Conservation (phyloP, 2,113 vertebrate genomes). For the Calyptommatus sinebrachiatus region DNA sequence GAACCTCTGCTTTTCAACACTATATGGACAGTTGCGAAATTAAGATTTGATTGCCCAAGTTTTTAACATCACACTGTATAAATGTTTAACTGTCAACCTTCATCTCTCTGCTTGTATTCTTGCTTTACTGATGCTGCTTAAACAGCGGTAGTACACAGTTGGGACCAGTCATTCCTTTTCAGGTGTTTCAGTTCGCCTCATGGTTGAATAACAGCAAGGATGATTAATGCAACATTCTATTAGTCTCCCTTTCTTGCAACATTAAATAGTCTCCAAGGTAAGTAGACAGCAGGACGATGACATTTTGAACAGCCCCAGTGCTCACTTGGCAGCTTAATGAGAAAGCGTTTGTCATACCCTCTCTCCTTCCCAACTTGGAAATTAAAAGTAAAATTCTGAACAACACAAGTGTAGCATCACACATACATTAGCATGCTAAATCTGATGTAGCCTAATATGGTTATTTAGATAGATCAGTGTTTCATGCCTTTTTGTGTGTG, state of each 20-base stretch:
- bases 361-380: conserved; percentile 23
- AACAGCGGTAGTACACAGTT: conserved; percentile 22
- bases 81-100: conserved; percentile 24
- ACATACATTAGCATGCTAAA: neutral
- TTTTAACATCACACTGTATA: neutral
- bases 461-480: conserved; percentile 1
- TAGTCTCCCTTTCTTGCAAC: conserved; percentile 28
- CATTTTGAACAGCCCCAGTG: conserved; percentile 54
- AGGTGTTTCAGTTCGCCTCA: conserved; percentile 47
- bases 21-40: conserved; percentile 21
- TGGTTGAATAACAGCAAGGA: conserved; percentile 42
- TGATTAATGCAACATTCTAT: conserved; percentile 54
- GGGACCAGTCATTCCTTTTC: conserved; percentile 48
- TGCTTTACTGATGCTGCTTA: conserved; percentile 33
- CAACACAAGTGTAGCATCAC: conserved; percentile 4
- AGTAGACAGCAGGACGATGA: conserved; percentile 39
- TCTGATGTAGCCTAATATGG: neutral
- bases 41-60: conserved; percentile 7
- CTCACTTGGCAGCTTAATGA: conserved; percentile 50
- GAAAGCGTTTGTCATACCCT: conserved; percentile 45
- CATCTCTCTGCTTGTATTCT: conserved; percentile 34
- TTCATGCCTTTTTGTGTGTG: neutral
- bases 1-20: conserved; percentile 23
- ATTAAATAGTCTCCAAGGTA: conserved; percentile 53
- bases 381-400: conserved; percentile 34